phyloP scores from a whole-genome alignment of 2,888 invertebrate species.

The Caenorhabditis sulstoni region DNA sequence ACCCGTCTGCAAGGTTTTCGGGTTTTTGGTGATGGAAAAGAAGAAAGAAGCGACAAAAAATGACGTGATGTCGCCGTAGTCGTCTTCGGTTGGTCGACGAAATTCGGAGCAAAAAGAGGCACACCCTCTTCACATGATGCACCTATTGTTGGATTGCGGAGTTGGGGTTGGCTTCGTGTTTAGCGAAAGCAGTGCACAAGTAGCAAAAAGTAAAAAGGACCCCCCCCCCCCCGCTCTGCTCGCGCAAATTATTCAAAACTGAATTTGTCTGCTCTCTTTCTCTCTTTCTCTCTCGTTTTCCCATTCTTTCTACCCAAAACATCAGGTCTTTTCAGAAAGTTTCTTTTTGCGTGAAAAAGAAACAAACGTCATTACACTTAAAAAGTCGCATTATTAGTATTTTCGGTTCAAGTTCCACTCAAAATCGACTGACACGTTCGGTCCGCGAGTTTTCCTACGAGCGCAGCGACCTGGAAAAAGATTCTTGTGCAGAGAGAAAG shows the following conservation, averaged over 20 bases:
- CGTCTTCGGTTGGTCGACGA: slow-evolving; percentile 29
- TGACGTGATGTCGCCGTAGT: slow-evolving; percentile 37
- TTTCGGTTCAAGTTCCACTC: no score
- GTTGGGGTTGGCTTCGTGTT: no score
- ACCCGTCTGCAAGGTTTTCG: neutral
- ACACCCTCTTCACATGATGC: slow-evolving; percentile 53
- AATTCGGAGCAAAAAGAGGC: slow-evolving; percentile 26
- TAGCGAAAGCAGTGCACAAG: slow-evolving; percentile 24
- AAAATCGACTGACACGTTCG: neutral
- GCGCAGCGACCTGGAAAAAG: slow-evolving; percentile 17
- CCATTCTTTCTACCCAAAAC: slow-evolving; percentile 21
- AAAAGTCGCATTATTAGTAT: no score
- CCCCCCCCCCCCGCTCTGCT: no score
- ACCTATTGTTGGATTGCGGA: slow-evolving; percentile 48
- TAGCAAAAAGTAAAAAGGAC: slow-evolving; percentile 31
- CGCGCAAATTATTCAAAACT: slow-evolving; percentile 53
- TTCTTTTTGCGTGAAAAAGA: slow-evolving; percentile 8
- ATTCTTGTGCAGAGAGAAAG: neutral
- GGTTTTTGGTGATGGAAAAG: slow-evolving; percentile 30
- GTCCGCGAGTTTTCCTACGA: neutral
- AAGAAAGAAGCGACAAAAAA: slow-evolving; percentile 12
- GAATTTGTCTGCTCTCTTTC: slow-evolving; percentile 44
- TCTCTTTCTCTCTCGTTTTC: slow-evolving; percentile 19
- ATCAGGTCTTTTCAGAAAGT: slow-evolving; percentile 1
- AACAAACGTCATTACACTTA: no score